Percentiles rank a stretch among this genome's conserved stretches.
These are phyloP conservation scores for Centropus bengalensis DNA, from an alignment of 2,113 vertebrate genomes.

Conservation along the genomic window DNA sequence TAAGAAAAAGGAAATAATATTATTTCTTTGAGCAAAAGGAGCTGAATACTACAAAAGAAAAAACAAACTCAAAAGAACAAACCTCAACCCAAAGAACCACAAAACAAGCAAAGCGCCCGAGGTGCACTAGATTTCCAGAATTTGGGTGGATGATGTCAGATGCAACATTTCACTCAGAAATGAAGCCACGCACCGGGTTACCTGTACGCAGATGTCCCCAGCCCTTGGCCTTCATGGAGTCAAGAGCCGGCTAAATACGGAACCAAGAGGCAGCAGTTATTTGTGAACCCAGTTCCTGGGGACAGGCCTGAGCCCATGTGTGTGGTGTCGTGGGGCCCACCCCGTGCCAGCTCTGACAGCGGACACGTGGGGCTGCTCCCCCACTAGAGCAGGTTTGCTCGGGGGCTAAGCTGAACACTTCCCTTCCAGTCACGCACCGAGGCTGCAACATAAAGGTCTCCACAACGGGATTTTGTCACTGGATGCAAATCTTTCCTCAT, in stretches of 20 bases:
- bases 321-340: background rate
- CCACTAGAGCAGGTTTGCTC: background rate
- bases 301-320: background rate
- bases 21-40: background rate
- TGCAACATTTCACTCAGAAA: background rate
- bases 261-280: background rate
- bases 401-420: accelerated
- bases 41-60: background rate
- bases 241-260: too few species aligned
- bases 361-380: accelerated
- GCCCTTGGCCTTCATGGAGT: accelerated
- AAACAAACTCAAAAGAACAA: background rate
- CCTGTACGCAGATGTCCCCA: accelerated
- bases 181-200: background rate
- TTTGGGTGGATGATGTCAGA: background rate
- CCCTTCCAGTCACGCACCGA: background rate
- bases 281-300: background rate
- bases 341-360: background rate
- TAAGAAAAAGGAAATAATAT: background rate
- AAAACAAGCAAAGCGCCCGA: background rate
- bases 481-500: background rate
- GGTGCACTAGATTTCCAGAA: background rate
- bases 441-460: background rate
- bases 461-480: background rate
- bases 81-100: background rate